These are phyloP conservation scores for Sarcophaga variegata DNA, from an alignment of 2,888 invertebrate species.

Conservation along the genomic window DNA sequence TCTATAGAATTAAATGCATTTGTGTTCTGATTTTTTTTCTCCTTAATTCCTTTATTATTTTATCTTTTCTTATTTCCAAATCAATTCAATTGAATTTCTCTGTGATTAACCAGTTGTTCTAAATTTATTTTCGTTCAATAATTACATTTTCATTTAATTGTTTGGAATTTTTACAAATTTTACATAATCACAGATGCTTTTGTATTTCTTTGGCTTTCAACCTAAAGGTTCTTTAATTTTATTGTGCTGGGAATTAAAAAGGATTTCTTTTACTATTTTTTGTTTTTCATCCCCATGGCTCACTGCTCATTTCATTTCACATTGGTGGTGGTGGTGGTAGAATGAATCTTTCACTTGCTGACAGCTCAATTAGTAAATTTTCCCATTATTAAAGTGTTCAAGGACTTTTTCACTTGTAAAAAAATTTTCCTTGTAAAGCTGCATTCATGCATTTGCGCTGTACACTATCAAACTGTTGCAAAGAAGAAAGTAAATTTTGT, in stretches of 20 bases:
- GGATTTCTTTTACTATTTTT: no score
- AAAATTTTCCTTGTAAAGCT: neutral
- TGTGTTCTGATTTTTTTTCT: no score
- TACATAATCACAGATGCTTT: neutral
- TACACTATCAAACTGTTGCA: neutral
- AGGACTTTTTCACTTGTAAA: conserved; percentile 30
- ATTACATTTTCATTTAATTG: no score
- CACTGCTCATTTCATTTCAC: conserved; percentile 29
- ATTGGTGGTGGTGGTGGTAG: conserved; percentile 3
- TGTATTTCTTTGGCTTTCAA: neutral
- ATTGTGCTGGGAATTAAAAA: neutral
- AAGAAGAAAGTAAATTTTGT: conserved; percentile 36
- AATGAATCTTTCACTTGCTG: conserved; percentile 49
- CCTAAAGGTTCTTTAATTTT: neutral
- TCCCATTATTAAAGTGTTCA: conserved; percentile 56
- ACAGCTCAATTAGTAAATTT: conserved; percentile 64
- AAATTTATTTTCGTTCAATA: no score
- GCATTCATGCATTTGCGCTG: neutral
- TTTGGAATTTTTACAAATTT: no score
- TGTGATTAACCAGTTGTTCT: no score
- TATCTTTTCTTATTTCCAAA: no score
- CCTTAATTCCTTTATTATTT: no score
- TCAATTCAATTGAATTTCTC: no score
- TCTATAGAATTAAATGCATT: no score
- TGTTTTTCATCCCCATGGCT: neutral